phyloP scores from a whole-genome alignment of 2,113 vertebrate species.

The Muntiacus muntjak region DNA sequence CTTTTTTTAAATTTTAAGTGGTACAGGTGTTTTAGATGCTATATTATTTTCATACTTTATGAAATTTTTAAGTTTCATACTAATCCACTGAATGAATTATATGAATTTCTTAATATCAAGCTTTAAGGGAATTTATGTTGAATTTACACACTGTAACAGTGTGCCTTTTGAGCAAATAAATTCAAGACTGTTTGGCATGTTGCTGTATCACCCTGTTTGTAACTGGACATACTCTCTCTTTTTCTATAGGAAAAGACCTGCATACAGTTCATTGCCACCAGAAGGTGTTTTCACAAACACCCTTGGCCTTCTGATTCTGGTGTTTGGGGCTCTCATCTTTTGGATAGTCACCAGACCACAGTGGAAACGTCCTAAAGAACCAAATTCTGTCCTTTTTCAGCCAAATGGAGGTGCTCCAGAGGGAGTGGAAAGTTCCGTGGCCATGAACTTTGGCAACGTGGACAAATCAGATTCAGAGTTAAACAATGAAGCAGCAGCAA shows the following conservation, averaged over 20 bases:
- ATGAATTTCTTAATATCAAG: background rate
- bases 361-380: slow-evolving; percentile 92
- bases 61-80: background rate
- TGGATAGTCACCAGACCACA: slow-evolving; percentile 90
- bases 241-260: slow-evolving; percentile 46
- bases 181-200: background rate
- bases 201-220: slow-evolving; percentile 17
- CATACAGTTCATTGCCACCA: slow-evolving; percentile 87
- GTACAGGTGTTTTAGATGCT: background rate
- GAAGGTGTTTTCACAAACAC: slow-evolving; percentile 90
- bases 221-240: background rate
- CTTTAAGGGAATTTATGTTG: background rate
- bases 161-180: background rate
- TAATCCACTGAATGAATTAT: background rate
- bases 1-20: background rate
- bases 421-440: slow-evolving; percentile 68
- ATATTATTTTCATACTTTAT: background rate
- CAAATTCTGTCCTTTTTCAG: slow-evolving; percentile 64
- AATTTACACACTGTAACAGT: background rate
- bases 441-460: slow-evolving; percentile 62
- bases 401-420: slow-evolving; percentile 62
- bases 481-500: slow-evolving; percentile 78
- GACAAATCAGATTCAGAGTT: slow-evolving; percentile 77
- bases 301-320: slow-evolving; percentile 87
- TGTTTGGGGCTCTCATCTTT: slow-evolving; percentile 88